Evolutionary conservation across 2,888 invertebrate species (phyloP), one percentile per base, ranked within the genome.

Genomic region (Lucinisca nassula): DNA sequence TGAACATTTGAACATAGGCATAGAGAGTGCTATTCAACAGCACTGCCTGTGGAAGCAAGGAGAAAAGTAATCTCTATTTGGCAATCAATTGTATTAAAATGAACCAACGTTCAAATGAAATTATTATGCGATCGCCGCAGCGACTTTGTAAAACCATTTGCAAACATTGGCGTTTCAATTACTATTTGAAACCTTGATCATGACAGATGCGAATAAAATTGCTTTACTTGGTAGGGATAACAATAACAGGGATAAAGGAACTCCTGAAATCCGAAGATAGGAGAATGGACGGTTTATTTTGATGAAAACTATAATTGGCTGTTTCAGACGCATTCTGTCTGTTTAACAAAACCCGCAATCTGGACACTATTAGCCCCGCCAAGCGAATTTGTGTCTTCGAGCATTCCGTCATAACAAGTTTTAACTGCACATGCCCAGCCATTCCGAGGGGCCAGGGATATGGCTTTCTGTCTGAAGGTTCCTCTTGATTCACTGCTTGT

Each of bases 81-180:
- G 55, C 21, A 55, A 55, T 55, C 55, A 55, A 55, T 55, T 55
- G 55, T 55, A 55, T 55, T 14, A 17, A 55, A 55, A 55, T 55
- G 55, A 55, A 55, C 55, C 55, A 55, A n/a, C 55, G 55, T 55
- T 21, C 21, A 55, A 55, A 55, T 55, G 55, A 55, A 55, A 55
- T 55, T 55, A 55, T 21, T 55, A 21, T 21, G 55, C 55, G 55
- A 55, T 55, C 55, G 55, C n/a, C 55, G 55, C 55, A 55, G 55
- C n/a, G 55, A 8, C 55, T 27, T 67, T 67, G 67, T 35, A 67
- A 30, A 67, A 67, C 27, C 67, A 67, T 67, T 67, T 67, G 67
- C 67, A 67, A 67, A 67, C 67, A 67, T 67, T 67, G 67, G 67
- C 67, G 67, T 67, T 67, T 67, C 67, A 67, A 67, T 67, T 67